These are phyloP conservation scores for Drosophila pullipes DNA, from an alignment of 2,888 invertebrate species.

Conservation along the genomic window DNA sequence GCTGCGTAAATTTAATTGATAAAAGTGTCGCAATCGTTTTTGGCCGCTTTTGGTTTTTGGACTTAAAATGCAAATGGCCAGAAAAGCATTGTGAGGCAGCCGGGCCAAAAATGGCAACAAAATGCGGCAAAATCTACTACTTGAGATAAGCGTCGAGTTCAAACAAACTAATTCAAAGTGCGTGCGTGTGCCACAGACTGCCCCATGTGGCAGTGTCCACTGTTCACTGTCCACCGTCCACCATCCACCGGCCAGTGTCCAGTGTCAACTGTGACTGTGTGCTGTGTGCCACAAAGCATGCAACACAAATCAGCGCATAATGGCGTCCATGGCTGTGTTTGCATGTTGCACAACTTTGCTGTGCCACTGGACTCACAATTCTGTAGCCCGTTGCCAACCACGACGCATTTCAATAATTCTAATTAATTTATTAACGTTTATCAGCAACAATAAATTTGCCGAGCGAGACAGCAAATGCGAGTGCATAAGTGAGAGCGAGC, in stretches of 20 bases:
- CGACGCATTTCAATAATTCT: conserved; percentile 85
- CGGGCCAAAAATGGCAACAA: conserved; percentile 64
- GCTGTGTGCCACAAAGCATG: conserved; percentile 63
- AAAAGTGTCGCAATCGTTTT: conserved; percentile 58
- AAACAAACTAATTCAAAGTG: conserved; percentile 81
- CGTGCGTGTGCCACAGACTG: conserved; percentile 35
- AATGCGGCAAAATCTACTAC: conserved; percentile 78
- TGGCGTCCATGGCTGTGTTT: conserved; percentile 72
- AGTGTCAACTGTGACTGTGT: conserved; percentile 37
- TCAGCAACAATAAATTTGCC: conserved; percentile 83
- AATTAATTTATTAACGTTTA: conserved; percentile 86
- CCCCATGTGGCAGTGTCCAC: conserved; percentile 27
- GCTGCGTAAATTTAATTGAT: conserved; percentile 79
- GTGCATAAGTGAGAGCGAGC: conserved; percentile 17
- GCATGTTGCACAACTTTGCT: conserved; percentile 56
- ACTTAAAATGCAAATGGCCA: conserved; percentile 49
- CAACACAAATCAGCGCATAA: conserved; percentile 79
- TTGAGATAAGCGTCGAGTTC: conserved; percentile 80
- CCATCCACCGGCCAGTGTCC: conserved; percentile 10
- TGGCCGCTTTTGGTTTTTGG: conserved; percentile 4
- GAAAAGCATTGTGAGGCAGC: conserved; percentile 48
- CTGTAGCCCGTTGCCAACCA: conserved; percentile 26
- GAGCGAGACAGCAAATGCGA: conserved; percentile 11
- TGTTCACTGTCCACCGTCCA: conserved; percentile 10
- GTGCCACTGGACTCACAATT: conserved; percentile 31